A percentile compares a stretch with the other conserved stretches of the same genome.
These are phyloP conservation scores for Tapirus indicus DNA, from an alignment of 2,797 vertebrate genomes.

Conservation along the genomic window DNA sequence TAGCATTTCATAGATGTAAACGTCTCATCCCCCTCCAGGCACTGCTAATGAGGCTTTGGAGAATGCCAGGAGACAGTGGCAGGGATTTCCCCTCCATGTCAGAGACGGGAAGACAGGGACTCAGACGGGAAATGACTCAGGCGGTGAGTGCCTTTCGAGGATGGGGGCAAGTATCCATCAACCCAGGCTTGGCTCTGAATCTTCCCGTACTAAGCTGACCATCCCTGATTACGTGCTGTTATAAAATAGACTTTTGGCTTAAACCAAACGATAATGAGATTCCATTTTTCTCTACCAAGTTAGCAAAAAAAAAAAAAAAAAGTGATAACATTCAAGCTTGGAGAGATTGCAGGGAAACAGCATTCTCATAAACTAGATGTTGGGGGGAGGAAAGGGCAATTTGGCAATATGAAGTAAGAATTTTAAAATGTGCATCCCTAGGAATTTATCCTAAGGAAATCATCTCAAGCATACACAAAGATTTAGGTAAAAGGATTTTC, in stretches of 20 bases:
- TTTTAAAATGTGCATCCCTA: not conserved
- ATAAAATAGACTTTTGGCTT: not conserved
- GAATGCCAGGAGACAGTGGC: not conserved
- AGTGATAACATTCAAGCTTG: not conserved
- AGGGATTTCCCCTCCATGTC: not conserved
- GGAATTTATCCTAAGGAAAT: not conserved
- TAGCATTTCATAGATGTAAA: not conserved
- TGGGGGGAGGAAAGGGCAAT: not conserved
- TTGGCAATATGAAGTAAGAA: not conserved
- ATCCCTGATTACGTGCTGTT: not conserved
- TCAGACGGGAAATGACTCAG: not conserved
- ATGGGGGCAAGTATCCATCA: rapidly evolving
- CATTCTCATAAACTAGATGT: not conserved
- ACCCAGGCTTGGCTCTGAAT: not conserved
- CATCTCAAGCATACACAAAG: not conserved
- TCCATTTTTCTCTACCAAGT: not conserved
- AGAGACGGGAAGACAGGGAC: not conserved
- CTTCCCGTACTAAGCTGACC: not conserved
- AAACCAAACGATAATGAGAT: not conserved
- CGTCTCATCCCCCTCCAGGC: not conserved
- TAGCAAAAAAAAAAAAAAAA: not conserved
- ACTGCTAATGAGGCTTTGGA: not conserved
- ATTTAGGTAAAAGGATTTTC: not conserved
- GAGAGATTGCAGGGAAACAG: not conserved
- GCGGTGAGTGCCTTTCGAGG: not conserved